phyloP scores from a whole-genome alignment of 2,113 vertebrate species.

The Piaya cayana region DNA sequence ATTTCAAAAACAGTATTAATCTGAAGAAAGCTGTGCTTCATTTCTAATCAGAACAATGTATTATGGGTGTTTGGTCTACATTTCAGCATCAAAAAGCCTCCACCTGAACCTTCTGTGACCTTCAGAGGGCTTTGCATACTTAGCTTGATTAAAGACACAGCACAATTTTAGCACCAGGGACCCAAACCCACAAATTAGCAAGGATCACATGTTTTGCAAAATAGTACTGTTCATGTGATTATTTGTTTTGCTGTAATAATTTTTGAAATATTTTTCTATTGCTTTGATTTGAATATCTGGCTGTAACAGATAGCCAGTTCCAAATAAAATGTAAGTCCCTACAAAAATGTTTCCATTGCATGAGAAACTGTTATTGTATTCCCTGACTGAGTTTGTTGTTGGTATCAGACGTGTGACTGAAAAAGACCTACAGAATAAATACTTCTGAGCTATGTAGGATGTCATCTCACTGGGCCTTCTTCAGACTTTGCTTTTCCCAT shows the following conservation, averaged over 20 bases:
- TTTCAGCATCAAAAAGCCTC: conserved; percentile 54
- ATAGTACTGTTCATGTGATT: conserved; percentile 65
- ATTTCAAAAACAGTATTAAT: not conserved
- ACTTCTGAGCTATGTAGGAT: not conserved
- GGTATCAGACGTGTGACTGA: not conserved
- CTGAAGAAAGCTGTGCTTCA: not conserved
- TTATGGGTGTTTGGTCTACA: not conserved
- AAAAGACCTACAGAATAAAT: not conserved
- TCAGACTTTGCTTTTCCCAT: not conserved
- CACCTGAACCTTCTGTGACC: conserved; percentile 63
- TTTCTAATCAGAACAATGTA: conserved; percentile 22
- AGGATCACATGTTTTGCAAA: conserved; percentile 62
- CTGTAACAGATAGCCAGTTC: conserved; percentile 51
- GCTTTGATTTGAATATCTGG: conserved; percentile 25
- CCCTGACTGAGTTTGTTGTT: not conserved
- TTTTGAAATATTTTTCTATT: conserved; percentile 62
- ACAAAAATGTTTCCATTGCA: conserved; percentile 40
- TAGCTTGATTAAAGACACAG: conserved; percentile 70
- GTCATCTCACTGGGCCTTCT: not conserved
- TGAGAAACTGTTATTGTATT: conserved; percentile 12
- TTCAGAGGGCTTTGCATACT: conserved; percentile 60
- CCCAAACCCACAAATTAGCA: conserved; percentile 59
- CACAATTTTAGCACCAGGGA: conserved; percentile 61
- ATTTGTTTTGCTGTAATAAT: conserved; percentile 65
- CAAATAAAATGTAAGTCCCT: conserved; percentile 20